These are phyloP conservation scores for Hydrozoanthus tunicans DNA, from an alignment of 64 coral and sea anemone species.

Conservation along the genomic window DNA sequence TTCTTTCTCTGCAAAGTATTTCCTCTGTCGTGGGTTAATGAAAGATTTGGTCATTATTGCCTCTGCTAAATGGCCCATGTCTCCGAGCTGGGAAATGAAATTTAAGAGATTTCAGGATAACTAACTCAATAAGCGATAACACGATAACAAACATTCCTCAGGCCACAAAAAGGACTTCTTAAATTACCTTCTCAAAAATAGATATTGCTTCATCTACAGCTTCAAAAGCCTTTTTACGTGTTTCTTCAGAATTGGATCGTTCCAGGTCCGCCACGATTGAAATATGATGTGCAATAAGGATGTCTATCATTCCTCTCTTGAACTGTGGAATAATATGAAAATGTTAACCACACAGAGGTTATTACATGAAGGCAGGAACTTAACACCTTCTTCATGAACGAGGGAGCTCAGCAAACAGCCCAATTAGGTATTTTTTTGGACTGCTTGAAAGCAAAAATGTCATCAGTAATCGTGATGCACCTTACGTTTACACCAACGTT, in stretches of 20 bases:
- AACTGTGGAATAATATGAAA: slow-evolving; percentile 59
- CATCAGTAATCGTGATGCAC: no score
- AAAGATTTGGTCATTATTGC: slow-evolving; percentile 80
- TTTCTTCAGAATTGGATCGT: slow-evolving; percentile 30
- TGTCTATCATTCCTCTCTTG: slow-evolving; percentile 82
- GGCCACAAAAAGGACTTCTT: no score
- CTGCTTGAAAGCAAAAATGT: no score
- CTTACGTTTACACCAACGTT: no score
- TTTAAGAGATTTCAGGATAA: neutral
- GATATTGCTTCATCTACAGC: slow-evolving; percentile 79
- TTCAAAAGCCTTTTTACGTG: slow-evolving; percentile 71
- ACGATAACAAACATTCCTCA: no score
- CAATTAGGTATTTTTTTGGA: no score
- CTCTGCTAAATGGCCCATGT: slow-evolving; percentile 69
- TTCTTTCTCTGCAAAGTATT: slow-evolving; percentile 63
- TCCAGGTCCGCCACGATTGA: slow-evolving; percentile 92
- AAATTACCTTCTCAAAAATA: slow-evolving; percentile 65
- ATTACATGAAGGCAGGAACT: no score
- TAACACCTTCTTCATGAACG: no score
- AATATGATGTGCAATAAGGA: slow-evolving; percentile 93
- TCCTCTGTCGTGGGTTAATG: slow-evolving; percentile 60
- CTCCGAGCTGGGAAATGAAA: slow-evolving; percentile 53
- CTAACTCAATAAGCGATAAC: neutral
- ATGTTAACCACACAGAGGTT: neutral
- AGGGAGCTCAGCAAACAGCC: no score